These are phyloP conservation scores for Lordiphosa mommai DNA, from an alignment of 1,140 invertebrate genomes.

Conservation along the genomic window DNA sequence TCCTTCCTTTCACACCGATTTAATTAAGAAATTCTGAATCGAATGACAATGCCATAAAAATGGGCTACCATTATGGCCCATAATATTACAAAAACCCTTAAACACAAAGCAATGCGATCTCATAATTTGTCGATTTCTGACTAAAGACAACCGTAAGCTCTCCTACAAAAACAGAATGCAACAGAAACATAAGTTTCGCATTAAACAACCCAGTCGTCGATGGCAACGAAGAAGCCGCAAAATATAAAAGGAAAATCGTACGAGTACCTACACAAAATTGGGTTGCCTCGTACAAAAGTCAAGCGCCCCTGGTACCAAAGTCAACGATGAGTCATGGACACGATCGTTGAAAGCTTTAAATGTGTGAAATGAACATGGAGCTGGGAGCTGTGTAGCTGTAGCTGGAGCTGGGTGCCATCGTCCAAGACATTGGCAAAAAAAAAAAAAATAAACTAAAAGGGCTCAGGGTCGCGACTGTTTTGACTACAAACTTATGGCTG, in stretches of 20 bases:
- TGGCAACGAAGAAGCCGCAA: slow-evolving; percentile 26
- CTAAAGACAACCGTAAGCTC: slow-evolving; percentile 26
- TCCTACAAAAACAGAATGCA: slow-evolving; percentile 24
- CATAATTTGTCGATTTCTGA: slow-evolving; percentile 54
- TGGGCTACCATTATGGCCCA: slow-evolving; percentile 4
- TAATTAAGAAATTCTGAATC: slow-evolving; percentile 55
- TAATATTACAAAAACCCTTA: slow-evolving; percentile 15
- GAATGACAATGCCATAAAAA: slow-evolving; percentile 16
- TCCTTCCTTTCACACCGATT: slow-evolving; percentile 12
- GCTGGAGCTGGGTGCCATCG: slow-evolving; percentile 1
- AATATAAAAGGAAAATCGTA: background rate
- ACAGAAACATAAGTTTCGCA: slow-evolving; percentile 57
- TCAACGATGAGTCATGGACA: slow-evolving; percentile 30
- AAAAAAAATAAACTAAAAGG: slow-evolving; percentile 15
- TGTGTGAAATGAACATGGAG: slow-evolving; percentile 17
- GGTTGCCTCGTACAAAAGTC: slow-evolving; percentile 26
- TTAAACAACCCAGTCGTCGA: slow-evolving; percentile 31
- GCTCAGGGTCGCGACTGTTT: slow-evolving; percentile 37
- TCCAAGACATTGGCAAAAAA: slow-evolving; percentile 21
- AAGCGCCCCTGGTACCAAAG: slow-evolving; percentile 11
- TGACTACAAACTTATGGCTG: slow-evolving; percentile 51
- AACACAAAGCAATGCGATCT: slow-evolving; percentile 32
- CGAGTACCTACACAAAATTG: slow-evolving; percentile 25
- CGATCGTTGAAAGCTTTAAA: slow-evolving; percentile 15
- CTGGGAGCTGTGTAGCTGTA: too few species aligned